Evolutionary conservation across 2,888 invertebrate species (phyloP).

Genomic region (Diaphora mendica): DNA sequence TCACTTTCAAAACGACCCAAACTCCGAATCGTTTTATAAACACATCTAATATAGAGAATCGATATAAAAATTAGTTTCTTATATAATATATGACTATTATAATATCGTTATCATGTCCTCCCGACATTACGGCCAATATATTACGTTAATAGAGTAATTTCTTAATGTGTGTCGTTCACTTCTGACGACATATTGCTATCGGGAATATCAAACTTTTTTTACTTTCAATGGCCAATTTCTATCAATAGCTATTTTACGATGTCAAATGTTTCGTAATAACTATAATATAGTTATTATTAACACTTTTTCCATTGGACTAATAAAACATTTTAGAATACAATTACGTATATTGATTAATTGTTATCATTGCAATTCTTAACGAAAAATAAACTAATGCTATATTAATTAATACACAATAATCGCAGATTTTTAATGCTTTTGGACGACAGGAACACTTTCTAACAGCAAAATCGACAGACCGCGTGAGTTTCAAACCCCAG

Average conservation of each 20-base stretch:
- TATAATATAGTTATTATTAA: not conserved
- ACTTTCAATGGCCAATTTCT: not conserved
- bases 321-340: not conserved
- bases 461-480: not conserved
- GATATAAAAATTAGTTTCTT: constrained; percentile 1
- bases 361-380: too few species aligned
- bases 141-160: constrained; percentile 47
- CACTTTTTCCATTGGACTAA: not conserved
- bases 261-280: not conserved
- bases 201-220: not conserved
- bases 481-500: not conserved
- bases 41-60: not conserved
- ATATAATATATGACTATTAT: constrained; percentile 12
- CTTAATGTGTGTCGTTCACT: constrained; percentile 25
- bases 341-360: too few species aligned
- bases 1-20: not conserved
- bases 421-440: not conserved
- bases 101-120: constrained; percentile 27
- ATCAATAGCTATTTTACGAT: not conserved
- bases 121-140: constrained; percentile 23
- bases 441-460: not conserved
- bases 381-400: too few species aligned
- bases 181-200: not conserved
- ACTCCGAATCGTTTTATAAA: not conserved
- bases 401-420: too few species aligned